A percentile compares a stretch with the other conserved stretches of the same genome.
These are phyloP conservation scores for Champsocephalus gunnari DNA, from an alignment of 2,797 vertebrate species.

Conservation along the genomic window DNA sequence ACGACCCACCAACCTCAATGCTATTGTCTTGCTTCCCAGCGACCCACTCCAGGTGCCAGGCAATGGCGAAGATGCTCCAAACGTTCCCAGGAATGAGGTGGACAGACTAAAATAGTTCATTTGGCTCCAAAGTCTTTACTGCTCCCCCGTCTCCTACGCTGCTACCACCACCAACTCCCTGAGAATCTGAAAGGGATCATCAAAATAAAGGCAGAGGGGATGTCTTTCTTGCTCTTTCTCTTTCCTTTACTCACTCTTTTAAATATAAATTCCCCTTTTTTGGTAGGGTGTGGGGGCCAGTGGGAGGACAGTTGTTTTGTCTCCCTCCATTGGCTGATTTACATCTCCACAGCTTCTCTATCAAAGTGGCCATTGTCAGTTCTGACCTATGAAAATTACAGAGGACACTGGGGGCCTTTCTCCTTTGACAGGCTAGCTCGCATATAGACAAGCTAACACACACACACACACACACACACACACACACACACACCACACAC, in stretches of 20 bases:
- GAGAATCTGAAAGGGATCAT: conserved; percentile 64
- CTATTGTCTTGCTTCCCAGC: conserved; percentile 74
- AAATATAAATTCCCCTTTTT: conserved; percentile 72
- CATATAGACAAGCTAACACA: conserved; percentile 48
- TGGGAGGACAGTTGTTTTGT: conserved; percentile 85
- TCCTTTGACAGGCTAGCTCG: conserved; percentile 72
- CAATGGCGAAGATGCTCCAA: conserved; percentile 81
- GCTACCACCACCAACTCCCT: conserved; percentile 31
- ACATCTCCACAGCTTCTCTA: conserved; percentile 87
- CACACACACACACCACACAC: conserved; percentile 30
- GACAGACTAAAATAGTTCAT: conserved; percentile 70
- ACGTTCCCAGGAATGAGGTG: conserved; percentile 77
- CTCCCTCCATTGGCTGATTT: conserved; percentile 85
- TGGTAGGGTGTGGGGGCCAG: conserved; percentile 62
- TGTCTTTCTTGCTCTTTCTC: conserved; percentile 67
- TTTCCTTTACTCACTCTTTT: conserved; percentile 66
- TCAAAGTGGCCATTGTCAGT: conserved; percentile 87
- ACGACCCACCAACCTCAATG: conserved; percentile 72
- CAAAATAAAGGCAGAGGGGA: conserved; percentile 65
- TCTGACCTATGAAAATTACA: conserved; percentile 86
- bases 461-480: conserved; percentile 25
- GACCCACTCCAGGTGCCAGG: conserved; percentile 76
- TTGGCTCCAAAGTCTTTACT: conserved; percentile 49
- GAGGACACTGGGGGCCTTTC: conserved; percentile 81
- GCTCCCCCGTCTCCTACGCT: conserved; percentile 6